phyloP scores from a whole-genome alignment of 2,113 vertebrate species.

The Prunella fulvescens region DNA sequence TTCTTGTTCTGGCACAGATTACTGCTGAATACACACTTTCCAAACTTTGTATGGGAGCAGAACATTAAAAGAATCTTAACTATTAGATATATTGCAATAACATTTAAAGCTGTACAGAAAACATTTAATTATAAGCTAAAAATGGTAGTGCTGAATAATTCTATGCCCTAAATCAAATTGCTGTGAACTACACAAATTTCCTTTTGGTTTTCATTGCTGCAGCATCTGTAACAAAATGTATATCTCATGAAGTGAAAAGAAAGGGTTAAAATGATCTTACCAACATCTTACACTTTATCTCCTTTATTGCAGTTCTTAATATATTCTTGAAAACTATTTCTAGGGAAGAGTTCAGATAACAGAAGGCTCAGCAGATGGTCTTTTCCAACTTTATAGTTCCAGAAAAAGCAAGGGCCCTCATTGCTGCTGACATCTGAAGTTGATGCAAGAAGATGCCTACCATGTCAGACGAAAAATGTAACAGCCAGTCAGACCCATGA shows the following conservation, averaged over 20 bases:
- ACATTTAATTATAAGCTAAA: not conserved
- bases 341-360: slow-evolving; percentile 11
- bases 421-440: slow-evolving; percentile 57
- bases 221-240: not conserved
- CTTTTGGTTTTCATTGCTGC: not conserved
- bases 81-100: not conserved
- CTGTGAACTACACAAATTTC: not conserved
- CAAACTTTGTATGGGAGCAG: not conserved
- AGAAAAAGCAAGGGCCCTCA: slow-evolving; percentile 30
- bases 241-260: not conserved
- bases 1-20: not conserved
- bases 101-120: not conserved
- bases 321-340: slow-evolving; percentile 19
- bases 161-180: not conserved
- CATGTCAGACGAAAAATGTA: not conserved
- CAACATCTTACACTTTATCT: not conserved
- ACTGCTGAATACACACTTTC: not conserved
- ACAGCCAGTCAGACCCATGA: not conserved
- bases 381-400: slow-evolving; percentile 52
- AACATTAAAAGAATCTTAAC: not conserved
- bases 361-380: slow-evolving; percentile 65
- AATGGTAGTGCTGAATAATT: not conserved
- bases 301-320: slow-evolving; percentile 26
- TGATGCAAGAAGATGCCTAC: slow-evolving; percentile 35
- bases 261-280: not conserved